Evolutionary conservation across 30 jellyfish, hydroid and myxozoan species (phyloP).

Genomic region (Haliclystus octoradiatus): DNA sequence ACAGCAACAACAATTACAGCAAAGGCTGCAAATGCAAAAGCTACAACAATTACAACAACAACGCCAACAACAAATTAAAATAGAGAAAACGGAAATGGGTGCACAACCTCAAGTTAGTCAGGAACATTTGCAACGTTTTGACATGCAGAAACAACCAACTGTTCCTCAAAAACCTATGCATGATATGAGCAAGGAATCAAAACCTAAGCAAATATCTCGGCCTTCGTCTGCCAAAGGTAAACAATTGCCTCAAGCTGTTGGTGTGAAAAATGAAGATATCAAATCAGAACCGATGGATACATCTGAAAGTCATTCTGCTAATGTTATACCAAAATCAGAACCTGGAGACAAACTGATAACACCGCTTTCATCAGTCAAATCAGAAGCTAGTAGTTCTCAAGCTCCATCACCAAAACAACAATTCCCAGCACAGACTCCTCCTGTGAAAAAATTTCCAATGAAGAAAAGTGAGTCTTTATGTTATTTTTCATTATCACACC

Average conservation of each 20-base stretch:
- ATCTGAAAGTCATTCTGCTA: background rate
- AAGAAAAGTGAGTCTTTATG: slow-evolving; percentile 37
- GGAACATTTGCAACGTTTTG: slow-evolving; percentile 16
- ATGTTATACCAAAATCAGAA: background rate
- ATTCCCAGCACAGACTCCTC: slow-evolving; percentile 1
- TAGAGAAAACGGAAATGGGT: slow-evolving; percentile 16
- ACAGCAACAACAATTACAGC: slow-evolving; percentile 35
- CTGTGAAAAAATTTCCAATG: slow-evolving; percentile 40
- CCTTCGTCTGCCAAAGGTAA: slow-evolving; percentile 2
- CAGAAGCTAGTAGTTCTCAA: slow-evolving; percentile 38
- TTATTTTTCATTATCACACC: no score
- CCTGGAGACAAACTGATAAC: slow-evolving; percentile 37
- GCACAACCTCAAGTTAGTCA: slow-evolving; percentile 5
- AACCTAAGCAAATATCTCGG: slow-evolving; percentile 7
- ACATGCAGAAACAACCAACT: slow-evolving; percentile 28
- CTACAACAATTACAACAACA: slow-evolving; percentile 36
- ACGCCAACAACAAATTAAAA: slow-evolving; percentile 28
- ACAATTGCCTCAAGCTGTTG: background rate
- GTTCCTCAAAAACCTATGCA: slow-evolving; percentile 37
- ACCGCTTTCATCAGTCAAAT: slow-evolving; percentile 33
- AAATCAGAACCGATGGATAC: background rate
- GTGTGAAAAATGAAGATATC: background rate
- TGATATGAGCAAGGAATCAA: background rate
- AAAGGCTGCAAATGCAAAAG: slow-evolving; percentile 50
- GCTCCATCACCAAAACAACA: slow-evolving; percentile 15